Conservation (phyloP, 2,113 vertebrate genomes). For the Ctenomys sociabilis region DNA sequence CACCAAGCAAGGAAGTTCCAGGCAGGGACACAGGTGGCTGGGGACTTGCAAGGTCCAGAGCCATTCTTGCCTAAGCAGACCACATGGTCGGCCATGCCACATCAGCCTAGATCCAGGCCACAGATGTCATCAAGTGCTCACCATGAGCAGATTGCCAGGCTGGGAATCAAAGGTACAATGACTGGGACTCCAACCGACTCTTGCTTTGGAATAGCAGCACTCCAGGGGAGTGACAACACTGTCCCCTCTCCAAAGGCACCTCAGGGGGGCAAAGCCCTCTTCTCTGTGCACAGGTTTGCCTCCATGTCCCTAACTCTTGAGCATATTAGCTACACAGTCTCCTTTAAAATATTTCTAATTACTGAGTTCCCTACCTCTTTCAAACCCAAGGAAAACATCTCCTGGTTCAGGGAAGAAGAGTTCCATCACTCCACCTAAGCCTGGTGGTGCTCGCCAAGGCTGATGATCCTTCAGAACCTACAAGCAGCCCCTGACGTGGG, state of each 20-base stretch:
- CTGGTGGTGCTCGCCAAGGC: neutral
- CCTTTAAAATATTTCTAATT: constrained; percentile 4
- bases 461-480: neutral
- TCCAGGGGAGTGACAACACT: neutral
- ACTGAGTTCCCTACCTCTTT: neutral
- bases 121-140: neutral
- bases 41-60: neutral
- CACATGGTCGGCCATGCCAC: neutral
- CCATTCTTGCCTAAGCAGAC: neutral
- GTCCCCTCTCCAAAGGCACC: neutral
- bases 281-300: neutral
- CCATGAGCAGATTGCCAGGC: accelerated
- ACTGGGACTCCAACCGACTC: neutral
- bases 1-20: neutral
- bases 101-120: neutral
- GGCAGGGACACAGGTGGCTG: accelerated
- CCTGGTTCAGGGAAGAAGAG: neutral
- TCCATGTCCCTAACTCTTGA: neutral
- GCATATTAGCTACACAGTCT: neutral
- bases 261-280: neutral
- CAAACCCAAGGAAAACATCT: constrained; percentile 23
- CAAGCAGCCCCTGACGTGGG: accelerated
- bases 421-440: neutral
- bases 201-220: neutral
- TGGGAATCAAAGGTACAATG: neutral